A percentile compares a stretch with the other conserved stretches of the same genome.
These are phyloP conservation scores for Myotis vivesi DNA, from an alignment of 2,797 vertebrate species.

Conservation along the genomic window DNA sequence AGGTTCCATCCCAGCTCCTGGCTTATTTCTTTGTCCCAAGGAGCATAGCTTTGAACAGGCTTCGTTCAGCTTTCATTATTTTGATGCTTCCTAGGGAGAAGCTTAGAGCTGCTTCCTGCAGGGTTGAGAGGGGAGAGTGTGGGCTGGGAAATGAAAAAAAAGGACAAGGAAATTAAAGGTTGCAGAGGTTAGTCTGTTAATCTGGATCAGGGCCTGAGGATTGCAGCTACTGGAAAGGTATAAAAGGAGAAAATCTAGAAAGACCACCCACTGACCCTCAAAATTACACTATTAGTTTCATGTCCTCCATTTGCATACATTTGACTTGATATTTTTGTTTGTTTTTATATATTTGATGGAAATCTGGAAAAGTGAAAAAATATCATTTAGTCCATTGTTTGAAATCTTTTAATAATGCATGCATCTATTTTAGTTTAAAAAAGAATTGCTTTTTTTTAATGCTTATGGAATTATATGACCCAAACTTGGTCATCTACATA, in stretches of 20 bases:
- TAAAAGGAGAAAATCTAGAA: neutral
- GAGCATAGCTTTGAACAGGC: neutral
- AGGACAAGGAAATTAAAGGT: neutral
- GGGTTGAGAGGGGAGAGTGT: fast-evolving
- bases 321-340: neutral
- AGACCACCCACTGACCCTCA: neutral
- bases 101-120: neutral
- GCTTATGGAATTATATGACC: neutral
- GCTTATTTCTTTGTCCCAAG: neutral
- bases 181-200: neutral
- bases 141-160: neutral
- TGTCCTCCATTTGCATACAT: neutral
- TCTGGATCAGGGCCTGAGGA: neutral
- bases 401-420: neutral
- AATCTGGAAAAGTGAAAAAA: neutral
- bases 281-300: neutral
- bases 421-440: neutral
- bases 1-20: neutral
- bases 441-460: neutral
- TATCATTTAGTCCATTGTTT: neutral
- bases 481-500: neutral
- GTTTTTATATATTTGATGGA: neutral
- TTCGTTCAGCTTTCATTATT: neutral
- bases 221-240: neutral
- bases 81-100: neutral